Conservation (phyloP, 2,797 vertebrate species). For the Tangara arthus region DNA sequence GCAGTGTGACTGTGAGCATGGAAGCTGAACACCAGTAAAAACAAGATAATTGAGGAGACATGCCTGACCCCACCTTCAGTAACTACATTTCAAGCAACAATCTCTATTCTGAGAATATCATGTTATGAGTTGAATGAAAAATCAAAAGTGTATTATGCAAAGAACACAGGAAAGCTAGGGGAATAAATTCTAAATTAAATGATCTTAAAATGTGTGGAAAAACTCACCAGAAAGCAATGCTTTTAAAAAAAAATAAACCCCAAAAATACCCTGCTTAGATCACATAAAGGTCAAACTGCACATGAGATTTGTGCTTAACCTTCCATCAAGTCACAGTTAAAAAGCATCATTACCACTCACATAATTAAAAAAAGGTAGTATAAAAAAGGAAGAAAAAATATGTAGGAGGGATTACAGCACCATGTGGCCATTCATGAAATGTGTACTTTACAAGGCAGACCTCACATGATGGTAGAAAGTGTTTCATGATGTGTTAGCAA, state of each 20-base stretch:
- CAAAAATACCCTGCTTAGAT: accelerated
- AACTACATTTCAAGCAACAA: neutral
- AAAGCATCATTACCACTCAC: conserved; percentile 6
- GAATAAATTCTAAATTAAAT: neutral
- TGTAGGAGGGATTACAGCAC: conserved; percentile 41
- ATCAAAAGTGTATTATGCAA: neutral
- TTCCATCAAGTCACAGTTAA: conserved; percentile 9
- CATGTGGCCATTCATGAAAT: conserved; percentile 51
- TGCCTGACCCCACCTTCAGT: neutral
- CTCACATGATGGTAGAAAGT: conserved; percentile 51
- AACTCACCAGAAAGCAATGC: neutral
- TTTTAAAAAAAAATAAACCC: neutral
- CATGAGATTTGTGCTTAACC: neutral
- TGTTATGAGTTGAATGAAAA: neutral
- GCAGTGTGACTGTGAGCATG: neutral
- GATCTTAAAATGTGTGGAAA: neutral
- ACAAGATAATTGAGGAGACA: neutral
- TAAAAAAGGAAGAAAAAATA: conserved; percentile 22
- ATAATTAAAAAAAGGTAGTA: neutral
- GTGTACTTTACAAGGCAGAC: conserved; percentile 46
- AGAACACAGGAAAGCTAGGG: neutral
- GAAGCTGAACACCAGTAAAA: neutral
- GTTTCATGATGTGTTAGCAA: conserved; percentile 57
- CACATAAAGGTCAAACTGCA: conserved; percentile 8
- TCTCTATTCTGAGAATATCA: neutral